These are phyloP conservation scores for Dicrostonyx torquatus DNA, from an alignment of 2,797 vertebrate genomes.

Conservation along the genomic window DNA sequence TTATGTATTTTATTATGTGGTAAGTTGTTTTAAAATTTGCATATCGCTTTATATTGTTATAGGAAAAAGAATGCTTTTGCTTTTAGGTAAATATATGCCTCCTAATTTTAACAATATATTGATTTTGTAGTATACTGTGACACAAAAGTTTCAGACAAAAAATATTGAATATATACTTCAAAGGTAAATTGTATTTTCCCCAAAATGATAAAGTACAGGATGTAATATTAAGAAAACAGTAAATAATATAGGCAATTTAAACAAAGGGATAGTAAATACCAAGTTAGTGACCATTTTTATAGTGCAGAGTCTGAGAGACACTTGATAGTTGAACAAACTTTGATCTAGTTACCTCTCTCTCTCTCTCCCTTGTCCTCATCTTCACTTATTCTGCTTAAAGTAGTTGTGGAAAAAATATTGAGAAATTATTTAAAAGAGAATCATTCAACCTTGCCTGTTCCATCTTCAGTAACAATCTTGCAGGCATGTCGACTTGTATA, in stretches of 20 bases:
- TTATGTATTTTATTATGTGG: background rate
- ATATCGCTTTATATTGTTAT: background rate
- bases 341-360: background rate
- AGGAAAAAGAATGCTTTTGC: background rate
- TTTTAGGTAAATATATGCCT: background rate
- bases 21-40: background rate
- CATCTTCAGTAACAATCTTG: background rate
- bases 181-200: background rate
- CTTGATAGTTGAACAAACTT: background rate
- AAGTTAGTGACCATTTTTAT: background rate
- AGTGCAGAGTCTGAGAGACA: background rate
- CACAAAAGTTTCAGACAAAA: background rate
- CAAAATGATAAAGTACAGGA: background rate
- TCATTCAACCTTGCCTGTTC: background rate
- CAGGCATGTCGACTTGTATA: background rate
- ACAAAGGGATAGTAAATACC: background rate
- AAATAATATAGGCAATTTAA: background rate
- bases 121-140: background rate
- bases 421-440: background rate
- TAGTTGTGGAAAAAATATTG: background rate
- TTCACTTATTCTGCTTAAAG: background rate
- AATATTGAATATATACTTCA: background rate
- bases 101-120: background rate
- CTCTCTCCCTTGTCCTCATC: background rate
- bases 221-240: background rate